Percentiles rank a stretch among this genome's conserved stretches.
These are phyloP conservation scores for Philopedon plagiatum DNA, from an alignment of 2,888 invertebrate species.

Conservation along the genomic window DNA sequence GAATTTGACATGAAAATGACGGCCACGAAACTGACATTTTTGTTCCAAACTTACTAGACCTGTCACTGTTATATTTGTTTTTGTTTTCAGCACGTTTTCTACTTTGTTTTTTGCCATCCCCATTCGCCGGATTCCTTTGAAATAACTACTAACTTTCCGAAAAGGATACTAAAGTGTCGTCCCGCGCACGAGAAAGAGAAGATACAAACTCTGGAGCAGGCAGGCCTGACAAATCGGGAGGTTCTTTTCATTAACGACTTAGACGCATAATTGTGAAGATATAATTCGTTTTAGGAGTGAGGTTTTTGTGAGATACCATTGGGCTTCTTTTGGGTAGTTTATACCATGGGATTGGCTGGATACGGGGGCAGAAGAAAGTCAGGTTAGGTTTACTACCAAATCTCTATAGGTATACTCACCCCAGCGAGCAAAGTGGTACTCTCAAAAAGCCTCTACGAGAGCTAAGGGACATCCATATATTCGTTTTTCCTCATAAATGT, in stretches of 20 bases:
- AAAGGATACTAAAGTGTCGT: constrained; percentile 81
- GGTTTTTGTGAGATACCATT: neutral
- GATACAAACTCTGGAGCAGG: constrained; percentile 77
- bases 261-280: constrained; percentile 76
- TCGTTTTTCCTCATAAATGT: constrained; percentile 31
- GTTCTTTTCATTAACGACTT: constrained; percentile 95
- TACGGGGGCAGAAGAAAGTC: too few relatives aligned
- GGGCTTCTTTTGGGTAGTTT: neutral
- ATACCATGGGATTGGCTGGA: too few relatives aligned
- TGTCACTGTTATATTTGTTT: neutral
- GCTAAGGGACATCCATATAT: neutral
- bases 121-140: constrained; percentile 94
- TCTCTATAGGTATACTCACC: too few relatives aligned
- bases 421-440: neutral
- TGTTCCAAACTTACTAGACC: neutral
- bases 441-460: neutral
- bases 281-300: neutral
- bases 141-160: constrained; percentile 96
- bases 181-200: constrained; percentile 69
- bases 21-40: too few relatives aligned
- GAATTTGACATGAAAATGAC: too few relatives aligned
- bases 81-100: constrained; percentile 86
- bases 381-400: too few relatives aligned
- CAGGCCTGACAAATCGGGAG: constrained; percentile 90
- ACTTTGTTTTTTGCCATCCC: constrained; percentile 96